These are phyloP conservation scores for Chamaetylas fuelleborni DNA, from an alignment of 2,113 vertebrate genomes.

Conservation along the genomic window DNA sequence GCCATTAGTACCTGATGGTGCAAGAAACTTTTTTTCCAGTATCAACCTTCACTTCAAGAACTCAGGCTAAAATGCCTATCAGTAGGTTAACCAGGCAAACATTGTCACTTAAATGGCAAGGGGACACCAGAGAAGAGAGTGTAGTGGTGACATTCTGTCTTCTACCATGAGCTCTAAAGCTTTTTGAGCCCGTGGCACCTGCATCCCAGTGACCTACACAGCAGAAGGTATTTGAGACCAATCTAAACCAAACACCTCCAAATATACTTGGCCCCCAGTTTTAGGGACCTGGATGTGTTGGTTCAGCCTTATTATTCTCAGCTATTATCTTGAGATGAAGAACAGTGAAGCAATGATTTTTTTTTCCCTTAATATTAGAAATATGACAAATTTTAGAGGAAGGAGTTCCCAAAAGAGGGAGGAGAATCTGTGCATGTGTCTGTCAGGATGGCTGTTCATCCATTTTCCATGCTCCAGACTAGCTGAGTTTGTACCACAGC, in stretches of 20 bases:
- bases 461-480: not conserved
- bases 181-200: not conserved
- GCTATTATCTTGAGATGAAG: not conserved
- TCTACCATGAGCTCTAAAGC: not conserved
- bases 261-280: not conserved
- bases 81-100: not conserved
- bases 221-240: not conserved
- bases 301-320: not conserved
- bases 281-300: not conserved
- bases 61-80: not conserved
- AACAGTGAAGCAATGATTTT: not conserved
- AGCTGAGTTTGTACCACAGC: not conserved
- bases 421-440: not conserved
- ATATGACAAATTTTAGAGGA: not conserved
- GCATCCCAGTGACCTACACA: not conserved
- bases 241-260: not conserved
- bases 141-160: not conserved
- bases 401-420: rapidly evolving
- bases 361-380: not conserved
- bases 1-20: not conserved
- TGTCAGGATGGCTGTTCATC: not conserved
- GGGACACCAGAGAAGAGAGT: not conserved
- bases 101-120: not conserved
- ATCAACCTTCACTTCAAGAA: not conserved
- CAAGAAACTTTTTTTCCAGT: not conserved